Base-by-base conservation (phyloP, 2,113 vertebrate genomes). In the Perognathus longimembris region DNA sequence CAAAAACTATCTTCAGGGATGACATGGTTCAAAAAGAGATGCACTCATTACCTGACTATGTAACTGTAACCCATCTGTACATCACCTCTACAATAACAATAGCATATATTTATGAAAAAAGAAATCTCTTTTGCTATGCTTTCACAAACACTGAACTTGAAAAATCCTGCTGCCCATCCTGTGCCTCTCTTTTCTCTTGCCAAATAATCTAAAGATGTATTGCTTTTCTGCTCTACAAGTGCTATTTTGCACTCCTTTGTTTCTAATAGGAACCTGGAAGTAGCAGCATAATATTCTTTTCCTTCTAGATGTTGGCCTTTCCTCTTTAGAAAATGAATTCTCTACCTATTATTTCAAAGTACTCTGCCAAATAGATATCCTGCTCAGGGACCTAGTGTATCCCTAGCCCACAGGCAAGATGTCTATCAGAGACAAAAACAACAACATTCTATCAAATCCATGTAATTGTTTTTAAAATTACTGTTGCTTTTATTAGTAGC, bases 81-180 rank as follows among this genome's bases (percentile, higher is more conserved):
- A 54, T 54, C 50, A 54, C 50, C 50, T 54, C 50, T 54, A 20
- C 11, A 54, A 54, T 54, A 54, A 54, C 15, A 54, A 54, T 54
- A 54, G 17, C 50, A 54, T 20, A 54, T 18, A 54, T 54, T 54
- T 54, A 15, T 18, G 14, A 18, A 45, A 45, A 45, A 85, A 73
- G 87, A 96, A 97, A 96, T 94, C 96, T 92, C 74, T 96, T 93
- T 86, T 74, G 89, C 89, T n/a, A n/a, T n/a, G n/a, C n/a, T n/a
- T n/a, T n/a, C n/a, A n/a, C n/a, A n/a, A n/a, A n/a, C n/a, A n/a
- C n/a, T n/a, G 74, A 83, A 73, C 34, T 75, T 59, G 93, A 94
- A 95, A 97, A 97, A 96, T 1, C 40, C 22, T 71, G 22, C 18
- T 66, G 7, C 14, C 59, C 57, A 45, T 63, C 34, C 77, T 87